A percentile compares a stretch with the other conserved stretches of the same genome.
Evolutionary conservation across 2,888 invertebrate genomes (phyloP).

Genomic region (Conomelus anceps): DNA sequence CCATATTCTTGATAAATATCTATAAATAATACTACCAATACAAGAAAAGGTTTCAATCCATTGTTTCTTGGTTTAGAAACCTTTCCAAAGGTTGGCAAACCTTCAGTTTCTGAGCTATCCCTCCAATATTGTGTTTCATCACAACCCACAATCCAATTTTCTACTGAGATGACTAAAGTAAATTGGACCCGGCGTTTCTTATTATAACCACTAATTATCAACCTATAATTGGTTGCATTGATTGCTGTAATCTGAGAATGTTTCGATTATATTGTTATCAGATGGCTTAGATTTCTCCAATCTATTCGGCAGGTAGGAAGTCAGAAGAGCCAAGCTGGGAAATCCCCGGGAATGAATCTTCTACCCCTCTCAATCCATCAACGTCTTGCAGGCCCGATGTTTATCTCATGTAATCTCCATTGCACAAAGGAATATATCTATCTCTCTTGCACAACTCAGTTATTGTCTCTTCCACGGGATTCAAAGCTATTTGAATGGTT

Average conservation of each 20-base stretch:
- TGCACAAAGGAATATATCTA: not conserved
- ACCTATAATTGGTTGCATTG: not conserved
- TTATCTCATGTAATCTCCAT: not conserved
- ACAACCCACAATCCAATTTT: not conserved
- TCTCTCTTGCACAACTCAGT: not conserved
- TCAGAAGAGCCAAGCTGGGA: not conserved
- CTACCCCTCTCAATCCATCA: not conserved
- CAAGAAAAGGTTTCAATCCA: too few species aligned
- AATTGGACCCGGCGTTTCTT: not conserved
- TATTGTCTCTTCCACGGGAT: not conserved
- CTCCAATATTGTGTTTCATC: not conserved
- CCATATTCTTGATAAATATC: too few species aligned
- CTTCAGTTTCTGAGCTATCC: not conserved
- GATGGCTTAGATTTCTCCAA: not conserved
- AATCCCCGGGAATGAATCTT: not conserved
- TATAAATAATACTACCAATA: too few species aligned
- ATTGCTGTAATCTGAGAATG: not conserved
- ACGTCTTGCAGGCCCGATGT: not conserved
- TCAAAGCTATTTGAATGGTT: not conserved
- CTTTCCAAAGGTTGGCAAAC: too few species aligned
- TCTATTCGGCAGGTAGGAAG: not conserved
- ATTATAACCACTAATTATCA: not conserved
- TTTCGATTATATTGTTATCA: not conserved
- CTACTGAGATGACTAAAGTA: not conserved
- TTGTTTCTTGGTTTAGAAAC: too few species aligned